Evolutionary conservation across 2,797 vertebrate genomes (phyloP).

Genomic region (Selene dorsalis): DNA sequence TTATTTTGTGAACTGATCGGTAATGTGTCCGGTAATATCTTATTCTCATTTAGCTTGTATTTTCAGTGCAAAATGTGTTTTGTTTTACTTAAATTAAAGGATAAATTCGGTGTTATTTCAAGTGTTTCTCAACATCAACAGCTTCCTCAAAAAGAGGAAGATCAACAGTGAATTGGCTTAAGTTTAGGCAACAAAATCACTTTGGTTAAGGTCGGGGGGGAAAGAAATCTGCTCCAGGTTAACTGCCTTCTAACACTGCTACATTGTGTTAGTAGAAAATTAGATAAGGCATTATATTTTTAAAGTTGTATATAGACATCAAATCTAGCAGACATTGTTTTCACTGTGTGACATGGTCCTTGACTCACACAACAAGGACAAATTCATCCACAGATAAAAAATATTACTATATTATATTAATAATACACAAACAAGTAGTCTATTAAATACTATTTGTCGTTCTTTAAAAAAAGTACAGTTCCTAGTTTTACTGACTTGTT

Average conservation of each 20-base stretch:
- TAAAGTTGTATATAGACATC: conserved; percentile 19
- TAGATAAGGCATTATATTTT: conserved; percentile 30
- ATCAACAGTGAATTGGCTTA: not conserved
- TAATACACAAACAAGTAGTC: conserved; percentile 37
- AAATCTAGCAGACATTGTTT: conserved; percentile 18
- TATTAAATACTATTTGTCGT: conserved; percentile 20
- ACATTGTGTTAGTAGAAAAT: not conserved
- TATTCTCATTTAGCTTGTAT: conserved; percentile 18
- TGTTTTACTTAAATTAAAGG: conserved; percentile 2
- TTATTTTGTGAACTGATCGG: not conserved
- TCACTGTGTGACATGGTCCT: not conserved
- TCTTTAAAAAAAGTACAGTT: not conserved
- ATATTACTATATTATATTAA: too few species aligned
- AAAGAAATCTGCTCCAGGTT: conserved; percentile 5
- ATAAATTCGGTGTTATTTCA: not conserved
- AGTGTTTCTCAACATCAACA: conserved; percentile 13
- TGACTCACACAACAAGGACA: conserved; percentile 48
- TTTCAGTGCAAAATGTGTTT: not conserved
- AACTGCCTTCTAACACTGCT: not conserved
- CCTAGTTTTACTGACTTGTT: not conserved
- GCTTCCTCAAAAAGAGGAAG: conserved; percentile 14
- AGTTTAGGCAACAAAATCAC: conserved; percentile 12
- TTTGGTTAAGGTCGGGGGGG: conserved; percentile 8
- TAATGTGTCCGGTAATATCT: conserved; percentile 7
- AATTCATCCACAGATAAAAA: conserved; percentile 52